These are phyloP conservation scores for Lasiommata megera DNA, from an alignment of 2,888 invertebrate species.

Conservation along the genomic window DNA sequence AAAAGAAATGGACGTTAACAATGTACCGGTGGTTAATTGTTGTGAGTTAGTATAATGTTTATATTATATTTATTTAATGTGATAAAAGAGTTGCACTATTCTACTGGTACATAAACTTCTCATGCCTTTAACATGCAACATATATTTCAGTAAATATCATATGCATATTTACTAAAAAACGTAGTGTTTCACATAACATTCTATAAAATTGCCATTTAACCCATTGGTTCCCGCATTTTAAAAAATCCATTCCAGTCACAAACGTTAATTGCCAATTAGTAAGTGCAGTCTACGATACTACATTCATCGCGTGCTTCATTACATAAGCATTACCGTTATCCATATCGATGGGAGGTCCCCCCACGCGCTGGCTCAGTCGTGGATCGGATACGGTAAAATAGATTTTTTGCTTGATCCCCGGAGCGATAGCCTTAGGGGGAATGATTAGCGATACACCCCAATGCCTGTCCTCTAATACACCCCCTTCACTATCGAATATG, in stretches of 20 bases:
- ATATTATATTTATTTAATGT: background rate
- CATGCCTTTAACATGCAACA: constrained; percentile 34
- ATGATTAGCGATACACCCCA: constrained; percentile 95
- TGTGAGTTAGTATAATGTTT: background rate
- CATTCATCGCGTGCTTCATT: constrained; percentile 71
- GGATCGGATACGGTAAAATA: constrained; percentile 95
- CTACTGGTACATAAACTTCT: constrained; percentile 12
- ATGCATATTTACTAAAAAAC: constrained; percentile 26
- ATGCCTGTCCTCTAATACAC: constrained; percentile 90
- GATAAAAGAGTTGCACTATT: background rate
- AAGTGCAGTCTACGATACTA: constrained; percentile 74
- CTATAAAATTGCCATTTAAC: constrained; percentile 40
- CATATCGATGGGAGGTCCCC: constrained; percentile 92
- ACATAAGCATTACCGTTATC: constrained; percentile 89
- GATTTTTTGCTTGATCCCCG: constrained; percentile 92
- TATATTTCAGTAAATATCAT: constrained; percentile 28
- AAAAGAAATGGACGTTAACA: background rate
- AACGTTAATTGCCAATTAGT: constrained; percentile 72
- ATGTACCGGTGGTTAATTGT: background rate
- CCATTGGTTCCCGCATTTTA: constrained; percentile 32
- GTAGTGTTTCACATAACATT: constrained; percentile 40
- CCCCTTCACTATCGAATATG: constrained; percentile 89
- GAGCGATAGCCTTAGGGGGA: constrained; percentile 92
- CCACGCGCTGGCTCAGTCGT: constrained; percentile 85
- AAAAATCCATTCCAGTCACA: constrained; percentile 54